Evolutionary conservation across 2,888 invertebrate species (phyloP).

Genomic region (Netelia virgata): DNA sequence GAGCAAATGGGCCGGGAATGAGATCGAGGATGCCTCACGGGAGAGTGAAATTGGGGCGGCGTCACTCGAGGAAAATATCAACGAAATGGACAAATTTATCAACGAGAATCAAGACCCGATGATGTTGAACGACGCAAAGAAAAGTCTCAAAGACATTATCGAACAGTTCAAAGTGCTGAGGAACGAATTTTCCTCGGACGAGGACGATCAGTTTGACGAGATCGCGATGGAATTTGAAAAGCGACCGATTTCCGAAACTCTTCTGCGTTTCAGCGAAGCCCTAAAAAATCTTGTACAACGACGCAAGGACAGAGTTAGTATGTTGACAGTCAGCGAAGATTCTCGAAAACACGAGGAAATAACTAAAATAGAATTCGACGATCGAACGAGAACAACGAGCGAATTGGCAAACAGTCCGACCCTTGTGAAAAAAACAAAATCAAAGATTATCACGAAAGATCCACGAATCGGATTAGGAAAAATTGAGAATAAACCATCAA

Average conservation of each 20-base stretch:
- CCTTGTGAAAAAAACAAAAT: conserved; percentile 76
- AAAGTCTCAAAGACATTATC: conserved; percentile 81
- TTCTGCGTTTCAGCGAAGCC: conserved; percentile 81
- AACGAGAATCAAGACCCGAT: conserved; percentile 66
- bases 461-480: conserved; percentile 82
- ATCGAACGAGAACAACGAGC: conserved; percentile 53
- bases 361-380: not conserved
- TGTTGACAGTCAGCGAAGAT: conserved; percentile 7
- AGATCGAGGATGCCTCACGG: conserved; percentile 53
- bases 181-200: conserved; percentile 79
- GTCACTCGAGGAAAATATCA: conserved; percentile 64
- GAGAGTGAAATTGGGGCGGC: conserved; percentile 62
- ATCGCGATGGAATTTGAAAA: conserved; percentile 79
- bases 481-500: conserved; percentile 17
- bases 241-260: conserved; percentile 80
- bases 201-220: conserved; percentile 78
- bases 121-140: conserved; percentile 77
- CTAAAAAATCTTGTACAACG: conserved; percentile 79
- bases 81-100: conserved; percentile 68
- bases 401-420: conserved; percentile 11
- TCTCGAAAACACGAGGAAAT: conserved; percentile 44
- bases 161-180: conserved; percentile 81
- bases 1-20: conserved; percentile 68
- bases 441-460: conserved; percentile 78
- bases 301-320: conserved; percentile 70